A percentile compares a stretch with the other conserved stretches of the same genome.
Evolutionary conservation across 2,797 vertebrate genomes (phyloP).

Genomic region (Chaetodon trifasciatus): DNA sequence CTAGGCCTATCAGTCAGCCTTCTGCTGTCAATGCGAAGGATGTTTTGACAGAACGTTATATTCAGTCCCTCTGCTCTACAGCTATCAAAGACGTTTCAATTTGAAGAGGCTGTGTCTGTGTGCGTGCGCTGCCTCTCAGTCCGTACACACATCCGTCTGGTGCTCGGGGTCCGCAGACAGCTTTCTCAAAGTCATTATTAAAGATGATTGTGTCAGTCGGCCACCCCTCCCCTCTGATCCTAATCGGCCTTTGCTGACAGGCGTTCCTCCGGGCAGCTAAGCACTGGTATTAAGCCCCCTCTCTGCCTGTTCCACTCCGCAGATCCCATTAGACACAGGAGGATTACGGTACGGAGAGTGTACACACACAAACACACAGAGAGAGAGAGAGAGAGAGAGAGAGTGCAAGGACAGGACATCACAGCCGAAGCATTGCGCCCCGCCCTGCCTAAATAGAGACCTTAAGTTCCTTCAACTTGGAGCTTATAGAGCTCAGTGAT

Average conservation of each 20-base stretch:
- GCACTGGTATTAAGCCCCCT: slow-evolving; percentile 82
- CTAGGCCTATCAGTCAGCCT: slow-evolving; percentile 74
- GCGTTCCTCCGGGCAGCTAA: slow-evolving; percentile 83
- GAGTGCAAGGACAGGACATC: slow-evolving; percentile 73
- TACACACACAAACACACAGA: slow-evolving; percentile 61
- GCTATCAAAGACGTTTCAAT: slow-evolving; percentile 80
- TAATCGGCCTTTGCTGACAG: slow-evolving; percentile 87
- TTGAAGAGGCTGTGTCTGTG: slow-evolving; percentile 66
- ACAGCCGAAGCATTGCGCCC: slow-evolving; percentile 43
- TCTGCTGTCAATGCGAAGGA: slow-evolving; percentile 66
- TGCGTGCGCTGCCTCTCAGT: slow-evolving; percentile 2
- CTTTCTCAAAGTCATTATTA: slow-evolving; percentile 87
- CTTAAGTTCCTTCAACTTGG: slow-evolving; percentile 23
- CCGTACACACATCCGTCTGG: slow-evolving; percentile 50
- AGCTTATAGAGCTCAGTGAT: slow-evolving; percentile 3
- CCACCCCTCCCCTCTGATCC: slow-evolving; percentile 82
- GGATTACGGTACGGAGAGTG: slow-evolving; percentile 78
- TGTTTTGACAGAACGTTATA: slow-evolving; percentile 82
- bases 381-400: slow-evolving; percentile 3
- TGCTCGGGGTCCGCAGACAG: slow-evolving; percentile 62
- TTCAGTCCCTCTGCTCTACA: slow-evolving; percentile 67
- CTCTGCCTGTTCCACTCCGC: slow-evolving; percentile 84
- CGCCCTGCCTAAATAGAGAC: slow-evolving; percentile 53
- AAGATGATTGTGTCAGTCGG: slow-evolving; percentile 84
- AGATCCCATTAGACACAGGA: slow-evolving; percentile 87